phyloP scores from a whole-genome alignment of 2,797 vertebrate species.

The Cygnus olor region DNA sequence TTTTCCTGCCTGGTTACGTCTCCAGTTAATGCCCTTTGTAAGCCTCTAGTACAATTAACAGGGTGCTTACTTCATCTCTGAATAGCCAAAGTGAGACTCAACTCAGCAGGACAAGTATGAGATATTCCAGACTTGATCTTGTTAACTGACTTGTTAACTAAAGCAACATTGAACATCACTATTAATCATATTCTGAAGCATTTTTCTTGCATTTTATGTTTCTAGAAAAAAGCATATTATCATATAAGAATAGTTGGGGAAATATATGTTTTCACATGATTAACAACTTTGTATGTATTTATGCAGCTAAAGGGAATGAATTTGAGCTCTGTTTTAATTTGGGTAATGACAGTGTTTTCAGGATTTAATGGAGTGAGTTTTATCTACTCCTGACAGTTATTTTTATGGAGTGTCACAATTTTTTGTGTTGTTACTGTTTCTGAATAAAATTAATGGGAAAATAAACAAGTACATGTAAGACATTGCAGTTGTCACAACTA shows the following conservation, averaged over 20 bases:
- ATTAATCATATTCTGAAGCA: background rate
- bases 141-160: background rate
- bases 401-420: background rate
- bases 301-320: background rate
- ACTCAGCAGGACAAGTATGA: background rate
- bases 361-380: background rate
- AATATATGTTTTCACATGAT: background rate
- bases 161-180: background rate
- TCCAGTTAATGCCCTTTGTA: background rate
- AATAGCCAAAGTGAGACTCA: background rate
- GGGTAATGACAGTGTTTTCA: background rate
- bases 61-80: conserved; percentile 2
- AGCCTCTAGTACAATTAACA: conserved; percentile 16
- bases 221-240: background rate
- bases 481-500: background rate
- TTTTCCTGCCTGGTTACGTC: conserved; percentile 38
- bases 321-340: background rate
- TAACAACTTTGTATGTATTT: background rate
- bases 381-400: background rate
- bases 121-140: background rate
- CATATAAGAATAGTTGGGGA: background rate
- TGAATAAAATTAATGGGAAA: background rate
- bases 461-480: background rate
- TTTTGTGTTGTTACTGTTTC: background rate
- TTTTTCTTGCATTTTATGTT: background rate